A percentile compares a stretch with the other conserved stretches of the same genome.
These are phyloP conservation scores for Lacerta bilineata DNA, from an alignment of 2,797 vertebrate genomes.

Conservation along the genomic window DNA sequence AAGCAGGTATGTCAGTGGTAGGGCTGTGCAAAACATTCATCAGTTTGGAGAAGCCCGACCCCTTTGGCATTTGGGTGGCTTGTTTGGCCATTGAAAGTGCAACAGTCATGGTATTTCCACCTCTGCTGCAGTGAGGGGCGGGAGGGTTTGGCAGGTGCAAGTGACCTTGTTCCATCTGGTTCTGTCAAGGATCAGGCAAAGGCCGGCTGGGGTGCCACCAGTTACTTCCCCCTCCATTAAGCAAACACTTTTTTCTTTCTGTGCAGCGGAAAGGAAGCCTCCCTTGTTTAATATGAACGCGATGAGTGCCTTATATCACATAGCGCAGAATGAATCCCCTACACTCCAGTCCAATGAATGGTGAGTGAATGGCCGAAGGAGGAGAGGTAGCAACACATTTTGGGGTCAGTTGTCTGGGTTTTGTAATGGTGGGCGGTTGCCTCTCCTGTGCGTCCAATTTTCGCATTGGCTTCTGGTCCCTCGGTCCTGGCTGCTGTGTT, in stretches of 20 bases:
- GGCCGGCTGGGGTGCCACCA: neutral
- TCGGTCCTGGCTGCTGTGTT: neutral
- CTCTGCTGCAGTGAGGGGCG: slow-evolving; percentile 40
- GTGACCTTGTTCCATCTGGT: slow-evolving; percentile 60
- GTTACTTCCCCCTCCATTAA: slow-evolving; percentile 54
- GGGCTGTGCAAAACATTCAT: too few relatives aligned
- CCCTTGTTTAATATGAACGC: slow-evolving; percentile 99
- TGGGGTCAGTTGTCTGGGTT: slow-evolving; percentile 67
- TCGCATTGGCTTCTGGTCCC: neutral
- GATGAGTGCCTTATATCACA: slow-evolving; percentile 99
- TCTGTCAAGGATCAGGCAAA: slow-evolving; percentile 32
- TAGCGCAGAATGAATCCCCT: slow-evolving; percentile 99
- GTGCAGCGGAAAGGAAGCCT: slow-evolving; percentile 97
- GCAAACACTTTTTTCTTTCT: slow-evolving; percentile 64
- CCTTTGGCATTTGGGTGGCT: too few relatives aligned
- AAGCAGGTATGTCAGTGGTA: neutral
- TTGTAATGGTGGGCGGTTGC: slow-evolving; percentile 27
- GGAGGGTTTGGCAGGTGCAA: slow-evolving; percentile 42
- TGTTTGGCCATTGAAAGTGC: neutral
- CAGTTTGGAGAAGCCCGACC: too few relatives aligned
- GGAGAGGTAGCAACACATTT: slow-evolving; percentile 48
- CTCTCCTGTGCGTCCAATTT: neutral
- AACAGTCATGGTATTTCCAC: too few relatives aligned
- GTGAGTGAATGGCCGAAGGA: slow-evolving; percentile 83
- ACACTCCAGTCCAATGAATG: slow-evolving; percentile 96